Evolutionary conservation across 2,888 invertebrate genomes (phyloP).

Genomic region (Lissonota sp.): DNA sequence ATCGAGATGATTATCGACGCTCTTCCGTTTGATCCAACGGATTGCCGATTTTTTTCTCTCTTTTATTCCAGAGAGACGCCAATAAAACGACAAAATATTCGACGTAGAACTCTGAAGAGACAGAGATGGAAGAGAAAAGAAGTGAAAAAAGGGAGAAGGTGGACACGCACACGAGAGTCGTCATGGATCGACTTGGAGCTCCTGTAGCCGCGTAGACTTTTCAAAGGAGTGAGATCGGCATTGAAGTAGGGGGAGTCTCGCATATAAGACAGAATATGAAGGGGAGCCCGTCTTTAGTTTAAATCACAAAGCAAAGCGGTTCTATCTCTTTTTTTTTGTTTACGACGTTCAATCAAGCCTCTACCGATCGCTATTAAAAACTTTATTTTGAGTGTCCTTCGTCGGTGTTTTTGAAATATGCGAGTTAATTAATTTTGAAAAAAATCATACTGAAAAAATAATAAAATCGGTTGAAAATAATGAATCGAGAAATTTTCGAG

Average conservation of each 20-base stretch:
- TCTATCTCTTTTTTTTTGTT: slow-evolving; percentile 63
- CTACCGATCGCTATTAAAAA: no score
- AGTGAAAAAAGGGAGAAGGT: slow-evolving; percentile 59
- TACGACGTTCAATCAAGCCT: no score
- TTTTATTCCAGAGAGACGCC: no score
- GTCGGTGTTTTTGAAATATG: background rate
- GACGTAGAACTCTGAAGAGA: no score
- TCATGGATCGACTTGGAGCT: slow-evolving; percentile 39
- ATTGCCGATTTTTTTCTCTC: no score
- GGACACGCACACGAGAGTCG: slow-evolving; percentile 43
- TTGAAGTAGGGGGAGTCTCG: slow-evolving; percentile 79
- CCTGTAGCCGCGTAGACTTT: slow-evolving; percentile 60
- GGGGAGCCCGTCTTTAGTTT: slow-evolving; percentile 81
- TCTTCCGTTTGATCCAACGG: background rate
- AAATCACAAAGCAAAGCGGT: slow-evolving; percentile 75
- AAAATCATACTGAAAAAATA: background rate
- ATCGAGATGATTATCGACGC: slow-evolving; percentile 10
- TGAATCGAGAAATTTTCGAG: slow-evolving; percentile 30
- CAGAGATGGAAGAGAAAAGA: slow-evolving; percentile 12
- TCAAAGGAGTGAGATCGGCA: slow-evolving; percentile 71
- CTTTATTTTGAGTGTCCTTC: slow-evolving; percentile 5
- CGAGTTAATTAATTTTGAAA: background rate
- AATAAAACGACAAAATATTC: no score
- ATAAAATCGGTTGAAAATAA: background rate
- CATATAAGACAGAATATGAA: slow-evolving; percentile 83